These are phyloP conservation scores for Syrphus vitripennis DNA, from an alignment of 2,888 invertebrate species.

Conservation along the genomic window DNA sequence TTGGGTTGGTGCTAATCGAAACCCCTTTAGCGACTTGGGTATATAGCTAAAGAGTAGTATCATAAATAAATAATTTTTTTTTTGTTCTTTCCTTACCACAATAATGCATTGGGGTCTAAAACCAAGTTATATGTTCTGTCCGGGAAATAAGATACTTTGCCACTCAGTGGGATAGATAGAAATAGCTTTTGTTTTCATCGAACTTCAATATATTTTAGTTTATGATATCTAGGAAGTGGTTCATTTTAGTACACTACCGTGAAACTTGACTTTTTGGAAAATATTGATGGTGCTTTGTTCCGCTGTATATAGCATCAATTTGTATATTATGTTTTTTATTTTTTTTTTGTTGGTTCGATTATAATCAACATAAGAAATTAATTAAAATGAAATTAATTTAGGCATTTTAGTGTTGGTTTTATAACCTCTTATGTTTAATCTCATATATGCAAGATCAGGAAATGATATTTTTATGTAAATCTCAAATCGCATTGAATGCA, in stretches of 20 bases:
- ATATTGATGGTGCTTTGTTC: constrained; percentile 28
- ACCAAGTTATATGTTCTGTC: constrained; percentile 39
- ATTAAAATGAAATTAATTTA: constrained; percentile 43
- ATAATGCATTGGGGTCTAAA: constrained; percentile 38
- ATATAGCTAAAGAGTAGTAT: background rate
- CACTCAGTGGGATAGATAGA: constrained; percentile 33
- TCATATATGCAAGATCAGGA: constrained; percentile 35
- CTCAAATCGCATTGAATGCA: background rate
- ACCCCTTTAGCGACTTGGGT: constrained; percentile 34
- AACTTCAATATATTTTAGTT: constrained; percentile 31
- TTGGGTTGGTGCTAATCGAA: constrained; percentile 34
- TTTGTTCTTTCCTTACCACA: background rate
- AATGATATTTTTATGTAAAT: constrained; percentile 44
- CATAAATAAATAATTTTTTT: constrained; percentile 3
- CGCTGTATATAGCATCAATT: background rate
- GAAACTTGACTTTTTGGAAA: constrained; percentile 27
- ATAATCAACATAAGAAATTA: constrained; percentile 44
- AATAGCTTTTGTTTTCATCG: constrained; percentile 25
- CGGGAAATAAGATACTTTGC: constrained; percentile 53
- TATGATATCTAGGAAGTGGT: constrained; percentile 53
- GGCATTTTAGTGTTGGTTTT: constrained; percentile 33
- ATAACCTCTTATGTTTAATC: constrained; percentile 29
- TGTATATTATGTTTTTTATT: background rate
- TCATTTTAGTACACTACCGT: constrained; percentile 43
- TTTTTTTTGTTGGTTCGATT: background rate